Percentiles rank a stretch among this genome's conserved stretches.
Conservation (phyloP, 2,113 vertebrate species). For the Oncorhynchus clarkii region DNA sequence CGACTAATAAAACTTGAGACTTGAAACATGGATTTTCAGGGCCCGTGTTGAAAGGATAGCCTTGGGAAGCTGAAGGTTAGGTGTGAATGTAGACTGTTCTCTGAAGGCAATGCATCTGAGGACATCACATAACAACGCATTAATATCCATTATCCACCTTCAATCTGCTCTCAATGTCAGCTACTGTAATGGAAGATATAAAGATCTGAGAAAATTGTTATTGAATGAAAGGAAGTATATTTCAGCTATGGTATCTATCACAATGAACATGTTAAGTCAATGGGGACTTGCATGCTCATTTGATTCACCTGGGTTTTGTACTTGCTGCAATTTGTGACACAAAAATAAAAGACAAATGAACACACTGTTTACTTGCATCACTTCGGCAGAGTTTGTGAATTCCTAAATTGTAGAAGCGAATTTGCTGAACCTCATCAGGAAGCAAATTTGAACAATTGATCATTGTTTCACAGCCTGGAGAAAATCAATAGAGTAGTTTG, state of each 20-base stretch:
- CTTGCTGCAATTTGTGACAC: neutral
- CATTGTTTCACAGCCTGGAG: slow-evolving; percentile 40
- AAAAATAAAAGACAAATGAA: neutral
- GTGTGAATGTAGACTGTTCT: slow-evolving; percentile 18
- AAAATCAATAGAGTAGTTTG: slow-evolving; percentile 60
- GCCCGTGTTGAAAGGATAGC: slow-evolving; percentile 16
- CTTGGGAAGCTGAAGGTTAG: slow-evolving; percentile 44
- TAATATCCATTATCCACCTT: too few species aligned
- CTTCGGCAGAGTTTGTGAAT: neutral
- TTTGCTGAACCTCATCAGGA: neutral
- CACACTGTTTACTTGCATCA: too few species aligned
- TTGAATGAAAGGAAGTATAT: neutral
- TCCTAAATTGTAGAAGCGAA: neutral
- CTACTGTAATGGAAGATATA: neutral
- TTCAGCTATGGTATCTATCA: neutral
- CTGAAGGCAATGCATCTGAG: slow-evolving; percentile 18
- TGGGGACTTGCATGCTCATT: too few species aligned
- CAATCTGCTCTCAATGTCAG: slow-evolving; percentile 23
- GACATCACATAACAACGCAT: slow-evolving; percentile 22
- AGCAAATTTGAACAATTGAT: slow-evolving; percentile 51
- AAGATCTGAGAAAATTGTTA: neutral
- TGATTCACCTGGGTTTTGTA: too few species aligned
- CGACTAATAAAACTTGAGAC: too few species aligned
- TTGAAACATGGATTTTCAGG: slow-evolving; percentile 63
- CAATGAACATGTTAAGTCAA: too few species aligned